Evolutionary conservation across 35 echinoderm and acorn worm genomes (phyloP).

Genomic region (Chiridota heheva): DNA sequence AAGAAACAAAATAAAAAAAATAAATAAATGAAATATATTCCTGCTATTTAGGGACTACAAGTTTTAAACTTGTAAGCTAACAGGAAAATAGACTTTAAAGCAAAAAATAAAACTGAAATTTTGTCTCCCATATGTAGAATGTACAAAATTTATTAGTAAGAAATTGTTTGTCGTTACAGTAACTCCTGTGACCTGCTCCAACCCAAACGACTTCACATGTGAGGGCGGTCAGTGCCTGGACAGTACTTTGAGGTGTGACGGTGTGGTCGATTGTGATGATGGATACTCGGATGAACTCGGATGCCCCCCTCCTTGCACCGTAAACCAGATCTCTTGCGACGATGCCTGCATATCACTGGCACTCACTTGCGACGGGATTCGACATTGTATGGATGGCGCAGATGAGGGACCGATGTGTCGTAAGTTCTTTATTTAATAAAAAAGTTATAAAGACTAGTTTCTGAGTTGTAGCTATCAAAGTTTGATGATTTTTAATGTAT

Average conservation of each 20-base stretch:
- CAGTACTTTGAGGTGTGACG: constrained; percentile 1
- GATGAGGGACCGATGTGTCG: no score
- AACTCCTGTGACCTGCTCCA: background rate
- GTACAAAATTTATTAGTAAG: background rate
- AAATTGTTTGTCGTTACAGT: background rate
- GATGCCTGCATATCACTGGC: constrained; percentile 17
- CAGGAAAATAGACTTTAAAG: background rate
- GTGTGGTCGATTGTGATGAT: constrained; percentile 11
- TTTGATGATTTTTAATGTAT: no score
- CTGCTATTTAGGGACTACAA: background rate
- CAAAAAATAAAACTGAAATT: background rate
- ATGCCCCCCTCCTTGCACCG: constrained; percentile 12
- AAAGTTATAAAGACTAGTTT: no score
- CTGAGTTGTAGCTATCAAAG: no score
- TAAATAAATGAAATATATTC: background rate
- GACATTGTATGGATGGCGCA: background rate
- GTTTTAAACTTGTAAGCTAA: background rate
- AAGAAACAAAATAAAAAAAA: no score
- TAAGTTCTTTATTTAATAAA: no score
- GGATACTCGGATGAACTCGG: constrained; percentile 19
- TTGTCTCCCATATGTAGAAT: background rate
- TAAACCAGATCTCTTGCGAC: constrained; percentile 6
- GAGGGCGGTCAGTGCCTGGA: background rate
- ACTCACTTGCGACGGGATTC: constrained; percentile 11
- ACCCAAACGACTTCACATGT: background rate